Conservation (phyloP, 2,113 vertebrate genomes). For the Saimiri boliviensis region DNA sequence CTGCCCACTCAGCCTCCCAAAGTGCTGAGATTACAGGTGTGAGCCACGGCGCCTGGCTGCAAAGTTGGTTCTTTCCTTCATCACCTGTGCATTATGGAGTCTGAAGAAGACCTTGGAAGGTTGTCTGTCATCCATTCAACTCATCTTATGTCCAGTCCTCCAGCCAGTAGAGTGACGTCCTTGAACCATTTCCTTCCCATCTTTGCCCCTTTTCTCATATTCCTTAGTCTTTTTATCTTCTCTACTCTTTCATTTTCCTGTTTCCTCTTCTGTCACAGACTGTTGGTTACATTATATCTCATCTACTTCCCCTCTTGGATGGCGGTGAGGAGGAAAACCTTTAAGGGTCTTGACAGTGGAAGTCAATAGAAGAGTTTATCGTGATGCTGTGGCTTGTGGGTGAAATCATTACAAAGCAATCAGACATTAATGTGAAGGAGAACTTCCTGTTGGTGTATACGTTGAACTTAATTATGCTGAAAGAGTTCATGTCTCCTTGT, state of each 20-base stretch:
- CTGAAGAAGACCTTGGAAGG: background rate
- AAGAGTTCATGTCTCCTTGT: background rate
- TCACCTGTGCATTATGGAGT: background rate
- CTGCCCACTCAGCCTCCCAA: no score
- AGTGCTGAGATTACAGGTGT: no score
- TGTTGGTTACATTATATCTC: no score
- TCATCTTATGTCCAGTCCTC: background rate
- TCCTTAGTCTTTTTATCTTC: background rate
- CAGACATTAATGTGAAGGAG: background rate
- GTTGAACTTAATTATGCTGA: background rate
- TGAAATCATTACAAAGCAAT: background rate
- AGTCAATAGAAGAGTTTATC: background rate
- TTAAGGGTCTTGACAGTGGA: background rate
- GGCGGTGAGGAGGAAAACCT: background rate
- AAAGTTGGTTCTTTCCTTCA: background rate
- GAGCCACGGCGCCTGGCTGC: no score
- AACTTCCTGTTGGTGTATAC: background rate
- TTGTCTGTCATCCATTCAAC: background rate
- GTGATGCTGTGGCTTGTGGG: background rate
- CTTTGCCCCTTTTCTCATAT: background rate
- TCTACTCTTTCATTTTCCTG: background rate
- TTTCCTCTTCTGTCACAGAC: background rate
- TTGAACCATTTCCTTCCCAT: background rate
- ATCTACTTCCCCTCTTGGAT: background rate
- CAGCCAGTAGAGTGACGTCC: background rate